A percentile compares a stretch with the other conserved stretches of the same genome.
phyloP scores from a whole-genome alignment of 2,797 vertebrate genomes.

The Tenualosa ilisha region DNA sequence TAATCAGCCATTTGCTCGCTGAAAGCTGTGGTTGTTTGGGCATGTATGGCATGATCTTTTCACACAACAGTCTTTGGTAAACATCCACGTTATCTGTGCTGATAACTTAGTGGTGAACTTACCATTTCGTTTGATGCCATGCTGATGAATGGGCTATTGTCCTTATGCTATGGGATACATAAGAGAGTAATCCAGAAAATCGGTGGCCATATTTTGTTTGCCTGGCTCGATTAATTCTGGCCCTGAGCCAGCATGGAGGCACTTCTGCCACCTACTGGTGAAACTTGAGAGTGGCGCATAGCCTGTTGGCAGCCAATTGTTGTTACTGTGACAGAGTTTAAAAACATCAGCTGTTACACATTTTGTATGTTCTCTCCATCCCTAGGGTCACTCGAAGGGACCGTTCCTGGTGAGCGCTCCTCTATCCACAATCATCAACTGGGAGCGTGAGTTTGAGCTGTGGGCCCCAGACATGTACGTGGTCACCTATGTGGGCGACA shows the following conservation, averaged over 20 bases:
- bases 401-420: slow-evolving; percentile 96
- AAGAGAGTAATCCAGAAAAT: not conserved
- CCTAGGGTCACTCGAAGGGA: slow-evolving; percentile 94
- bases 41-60: not conserved
- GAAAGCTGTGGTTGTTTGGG: not conserved
- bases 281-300: slow-evolving; percentile 53
- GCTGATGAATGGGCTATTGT: not conserved
- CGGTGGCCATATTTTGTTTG: slow-evolving; percentile 17
- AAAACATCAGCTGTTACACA: not conserved
- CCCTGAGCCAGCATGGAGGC: slow-evolving; percentile 19
- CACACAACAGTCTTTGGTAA: not conserved
- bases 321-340: not conserved
- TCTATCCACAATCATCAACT: slow-evolving; percentile 97
- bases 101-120: not conserved
- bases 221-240: not conserved
- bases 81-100: not conserved
- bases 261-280: slow-evolving; percentile 63
- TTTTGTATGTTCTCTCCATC: not conserved
- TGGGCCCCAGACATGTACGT: slow-evolving; percentile 98
- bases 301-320: not conserved
- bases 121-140: not conserved
- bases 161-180: not conserved
- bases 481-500: slow-evolving; percentile 94
- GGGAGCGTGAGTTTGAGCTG: slow-evolving; percentile 98
- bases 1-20: not conserved